Evolutionary conservation across 2,888 invertebrate genomes (phyloP), one percentile per base, ranked within the genome.

Genomic region (Cerceris ruficornis): DNA sequence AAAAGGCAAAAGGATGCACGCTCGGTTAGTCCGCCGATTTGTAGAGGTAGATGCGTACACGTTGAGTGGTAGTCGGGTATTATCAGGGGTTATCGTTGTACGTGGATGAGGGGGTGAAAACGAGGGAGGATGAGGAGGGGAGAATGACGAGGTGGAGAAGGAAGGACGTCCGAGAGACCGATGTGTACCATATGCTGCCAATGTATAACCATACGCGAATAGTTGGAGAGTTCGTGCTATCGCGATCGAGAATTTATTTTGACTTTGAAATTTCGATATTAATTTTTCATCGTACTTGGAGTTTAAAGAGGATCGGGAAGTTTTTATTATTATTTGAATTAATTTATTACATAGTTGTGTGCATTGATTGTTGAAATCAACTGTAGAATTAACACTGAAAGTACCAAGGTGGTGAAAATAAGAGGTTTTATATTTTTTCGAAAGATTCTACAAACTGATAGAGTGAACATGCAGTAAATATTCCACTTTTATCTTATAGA

Each of bases 41-140:
- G 71, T n/a, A 15, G 61, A 43, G 57, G 57, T 43, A 57, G 49
- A 60, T 17, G 66, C 41, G 58, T 46, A 43, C 49, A 57, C 75
- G 68, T 70, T 67, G 80, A 70, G 65, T 70, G 57, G 74, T 52
- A 49, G 69, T 49, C 76, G 73, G 80, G 80, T 88, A 90, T 90
- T 90, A 91, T 91, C 90, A 81, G 87, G 80, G 87, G 89, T 87
- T 87, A 88, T 89, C 88, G 83, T 76, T 77, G 69, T 67, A 67
- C 52, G 67, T 42, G 66, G 59, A 72, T 62, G 72, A 66, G 67
- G 61, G 75, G 69, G 17, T 42, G 77, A 79, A 50, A 13, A 59
- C 65, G 64, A 60, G 49, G 54, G 46, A 17, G 65, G 71, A 55
- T 57, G 68, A 69, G n/a, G 7, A 59, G 14, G 60, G 74, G 72